Evolutionary conservation across 2,797 vertebrate genomes (phyloP).

Genomic region (Anguilla megastoma): DNA sequence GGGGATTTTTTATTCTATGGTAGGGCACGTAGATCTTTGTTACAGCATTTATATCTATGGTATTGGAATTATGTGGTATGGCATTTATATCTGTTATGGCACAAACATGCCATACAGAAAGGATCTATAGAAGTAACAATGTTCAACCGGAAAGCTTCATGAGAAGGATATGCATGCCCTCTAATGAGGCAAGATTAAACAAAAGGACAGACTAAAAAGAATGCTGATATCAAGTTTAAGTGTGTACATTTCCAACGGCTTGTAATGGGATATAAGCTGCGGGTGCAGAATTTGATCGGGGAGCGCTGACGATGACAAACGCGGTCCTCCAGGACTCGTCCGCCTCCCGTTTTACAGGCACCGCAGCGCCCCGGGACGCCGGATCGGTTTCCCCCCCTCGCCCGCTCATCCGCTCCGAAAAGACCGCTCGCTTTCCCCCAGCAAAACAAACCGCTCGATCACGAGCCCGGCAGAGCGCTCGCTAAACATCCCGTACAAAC

Average conservation of each 20-base stretch:
- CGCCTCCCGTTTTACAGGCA: constrained; percentile 40
- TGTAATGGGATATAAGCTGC: constrained; percentile 57
- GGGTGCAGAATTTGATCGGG: constrained; percentile 73
- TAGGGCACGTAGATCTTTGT: too few species aligned
- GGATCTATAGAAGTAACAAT: too few species aligned
- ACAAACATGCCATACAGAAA: not conserved
- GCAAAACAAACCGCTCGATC: not conserved
- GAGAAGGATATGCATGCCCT: not conserved
- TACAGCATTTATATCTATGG: too few species aligned
- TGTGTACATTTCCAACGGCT: constrained; percentile 45
- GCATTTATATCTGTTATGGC: too few species aligned
- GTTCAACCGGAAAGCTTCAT: too few species aligned
- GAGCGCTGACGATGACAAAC: constrained; percentile 48
- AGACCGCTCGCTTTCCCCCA: not conserved
- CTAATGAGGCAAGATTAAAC: constrained; percentile 41
- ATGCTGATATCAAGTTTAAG: constrained; percentile 47
- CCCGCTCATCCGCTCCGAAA: not conserved
- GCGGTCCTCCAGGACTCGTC: constrained; percentile 51
- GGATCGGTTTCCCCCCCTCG: constrained; percentile 34
- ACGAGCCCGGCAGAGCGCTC: not conserved
- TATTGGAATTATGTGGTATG: too few species aligned
- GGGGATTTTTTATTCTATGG: too few species aligned
- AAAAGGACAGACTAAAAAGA: constrained; percentile 50
- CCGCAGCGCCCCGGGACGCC: not conserved
- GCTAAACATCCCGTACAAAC: not conserved